Conservation (phyloP, 2,888 invertebrate species). For the Eupsilia transversa region DNA sequence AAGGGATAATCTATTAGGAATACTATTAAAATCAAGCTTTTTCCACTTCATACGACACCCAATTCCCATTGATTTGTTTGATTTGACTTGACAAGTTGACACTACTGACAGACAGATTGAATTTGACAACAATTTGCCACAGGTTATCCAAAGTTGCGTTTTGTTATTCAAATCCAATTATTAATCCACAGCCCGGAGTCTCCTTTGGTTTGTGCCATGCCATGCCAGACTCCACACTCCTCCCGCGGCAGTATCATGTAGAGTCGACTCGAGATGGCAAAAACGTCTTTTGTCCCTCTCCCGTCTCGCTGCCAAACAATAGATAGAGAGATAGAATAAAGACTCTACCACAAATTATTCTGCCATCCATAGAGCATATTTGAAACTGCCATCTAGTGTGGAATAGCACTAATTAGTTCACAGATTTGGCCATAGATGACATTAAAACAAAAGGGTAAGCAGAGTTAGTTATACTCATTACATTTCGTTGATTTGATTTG, state of each 20-base stretch:
- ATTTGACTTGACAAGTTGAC: neutral
- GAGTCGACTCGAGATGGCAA: too few species aligned
- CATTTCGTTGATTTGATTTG: too few species aligned
- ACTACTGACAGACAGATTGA: too few species aligned
- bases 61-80: conserved; percentile 15
- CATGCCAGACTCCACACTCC: too few species aligned
- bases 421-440: neutral
- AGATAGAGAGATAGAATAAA: too few species aligned
- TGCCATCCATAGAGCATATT: too few species aligned
- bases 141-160: neutral
- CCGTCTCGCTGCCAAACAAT: neutral
- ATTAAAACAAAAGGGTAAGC: too few species aligned
- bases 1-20: neutral
- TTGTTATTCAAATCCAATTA: neutral
- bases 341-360: too few species aligned
- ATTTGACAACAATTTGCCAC: conserved; percentile 20
- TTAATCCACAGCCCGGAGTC: neutral
- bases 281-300: too few species aligned
- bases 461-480: too few species aligned
- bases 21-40: neutral
- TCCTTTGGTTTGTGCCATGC: neutral
- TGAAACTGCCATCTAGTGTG: neutral
- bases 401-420: neutral
- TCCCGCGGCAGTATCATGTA: too few species aligned
- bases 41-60: conserved; percentile 6